Conservation (phyloP, 2,888 invertebrate genomes). For the Acanthacorydalis orientalis region DNA sequence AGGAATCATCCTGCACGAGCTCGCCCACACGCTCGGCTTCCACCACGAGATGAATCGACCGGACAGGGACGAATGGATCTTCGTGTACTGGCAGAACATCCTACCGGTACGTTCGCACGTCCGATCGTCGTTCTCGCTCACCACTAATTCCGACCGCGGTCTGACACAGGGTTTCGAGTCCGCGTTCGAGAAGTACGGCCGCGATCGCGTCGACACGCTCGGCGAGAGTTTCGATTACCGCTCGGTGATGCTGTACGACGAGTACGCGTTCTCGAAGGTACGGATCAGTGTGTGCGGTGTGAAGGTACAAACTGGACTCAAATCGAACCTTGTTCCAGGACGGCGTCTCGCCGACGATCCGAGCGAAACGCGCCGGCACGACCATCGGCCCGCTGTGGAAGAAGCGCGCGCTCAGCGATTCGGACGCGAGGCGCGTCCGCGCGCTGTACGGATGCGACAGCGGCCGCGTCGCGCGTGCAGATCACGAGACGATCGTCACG, state of each 20-base stretch:
- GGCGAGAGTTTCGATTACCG: conserved; percentile 23
- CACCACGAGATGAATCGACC: conserved; percentile 30
- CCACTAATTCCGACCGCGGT: background rate
- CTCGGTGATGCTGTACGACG: conserved; percentile 28
- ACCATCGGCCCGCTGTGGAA: conserved; percentile 19
- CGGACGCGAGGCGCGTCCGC: conserved; percentile 14
- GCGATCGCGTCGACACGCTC: conserved; percentile 12
- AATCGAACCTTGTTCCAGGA: conserved; percentile 12
- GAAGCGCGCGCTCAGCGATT: conserved; percentile 14
- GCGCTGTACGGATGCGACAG: conserved; percentile 14
- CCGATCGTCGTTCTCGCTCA: background rate
- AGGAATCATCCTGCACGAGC: conserved; percentile 29
- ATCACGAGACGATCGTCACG: too few relatives aligned
- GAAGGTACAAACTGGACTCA: too few relatives aligned
- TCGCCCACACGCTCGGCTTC: conserved; percentile 28
- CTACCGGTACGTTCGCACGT: conserved; percentile 14
- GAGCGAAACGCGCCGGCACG: conserved; percentile 13
- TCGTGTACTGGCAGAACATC: conserved; percentile 23
- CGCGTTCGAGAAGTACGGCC: background rate
- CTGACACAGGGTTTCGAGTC: background rate
- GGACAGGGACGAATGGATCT: conserved; percentile 26
- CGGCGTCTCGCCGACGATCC: conserved; percentile 14
- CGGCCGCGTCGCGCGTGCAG: too few relatives aligned
- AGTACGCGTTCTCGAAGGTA: conserved; percentile 27
- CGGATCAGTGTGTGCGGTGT: too few relatives aligned